These are phyloP conservation scores for Armadillidium nasatum DNA, from an alignment of 1,140 invertebrate species.

Conservation along the genomic window DNA sequence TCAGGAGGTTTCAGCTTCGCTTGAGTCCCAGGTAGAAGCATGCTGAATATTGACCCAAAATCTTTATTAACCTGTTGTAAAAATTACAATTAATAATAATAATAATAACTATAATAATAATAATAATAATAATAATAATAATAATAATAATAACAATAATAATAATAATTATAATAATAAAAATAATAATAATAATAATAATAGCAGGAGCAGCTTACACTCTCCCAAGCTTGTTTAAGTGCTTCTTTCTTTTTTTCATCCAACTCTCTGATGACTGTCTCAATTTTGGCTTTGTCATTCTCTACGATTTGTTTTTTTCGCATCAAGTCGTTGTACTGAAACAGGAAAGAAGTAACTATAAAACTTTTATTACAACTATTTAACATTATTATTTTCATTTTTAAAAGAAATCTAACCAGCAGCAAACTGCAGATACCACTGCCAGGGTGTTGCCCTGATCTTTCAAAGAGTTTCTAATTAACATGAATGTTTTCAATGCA, in stretches of 20 bases:
- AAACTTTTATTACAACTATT: no score
- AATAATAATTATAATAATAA: conserved; percentile 26
- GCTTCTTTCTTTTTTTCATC: conserved; percentile 84
- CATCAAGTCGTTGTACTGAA: conserved; percentile 69
- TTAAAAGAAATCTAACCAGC: no score
- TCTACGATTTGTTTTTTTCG: conserved; percentile 79
- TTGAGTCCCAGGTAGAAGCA: conserved; percentile 80
- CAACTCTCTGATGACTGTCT: conserved; percentile 75
- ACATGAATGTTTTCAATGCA: no score
- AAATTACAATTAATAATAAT: no score
- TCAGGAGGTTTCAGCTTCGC: conserved; percentile 76
- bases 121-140: no score
- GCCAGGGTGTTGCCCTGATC: no score
- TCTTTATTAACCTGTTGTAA: conserved; percentile 65
- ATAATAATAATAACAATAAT: neutral
- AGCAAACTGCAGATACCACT: no score
- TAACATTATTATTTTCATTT: no score
- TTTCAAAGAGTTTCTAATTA: no score
- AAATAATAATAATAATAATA: neutral
- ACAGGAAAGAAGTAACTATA: neutral
- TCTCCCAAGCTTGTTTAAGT: conserved; percentile 71
- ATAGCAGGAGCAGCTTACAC: conserved; percentile 51
- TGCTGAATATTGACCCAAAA: conserved; percentile 94
- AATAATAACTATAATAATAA: no score
- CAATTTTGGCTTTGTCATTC: conserved; percentile 75